phyloP scores from a whole-genome alignment of 2,113 vertebrate species.

The Thinocorus orbignyianus region DNA sequence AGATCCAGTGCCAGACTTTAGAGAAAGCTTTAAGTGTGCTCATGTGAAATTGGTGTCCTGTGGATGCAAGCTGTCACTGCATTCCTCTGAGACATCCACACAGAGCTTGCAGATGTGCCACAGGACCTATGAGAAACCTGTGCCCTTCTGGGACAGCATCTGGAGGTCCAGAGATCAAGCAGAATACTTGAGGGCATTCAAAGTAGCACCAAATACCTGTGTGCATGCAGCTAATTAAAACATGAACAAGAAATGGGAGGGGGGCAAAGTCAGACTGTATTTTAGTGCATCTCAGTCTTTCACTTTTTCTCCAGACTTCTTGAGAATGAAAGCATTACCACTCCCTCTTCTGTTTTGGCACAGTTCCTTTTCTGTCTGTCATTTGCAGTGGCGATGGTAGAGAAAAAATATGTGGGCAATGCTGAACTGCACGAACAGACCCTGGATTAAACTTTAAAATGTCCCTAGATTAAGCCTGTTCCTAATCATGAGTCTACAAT shows the following conservation, averaged over 20 bases:
- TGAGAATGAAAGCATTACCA: not conserved
- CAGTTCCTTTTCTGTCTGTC: not conserved
- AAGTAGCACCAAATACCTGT: not conserved
- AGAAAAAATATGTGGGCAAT: not conserved
- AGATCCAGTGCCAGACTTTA: not conserved
- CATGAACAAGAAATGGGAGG: not conserved
- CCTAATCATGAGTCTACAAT: not conserved
- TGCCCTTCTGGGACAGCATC: not conserved
- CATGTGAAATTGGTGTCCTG: not conserved
- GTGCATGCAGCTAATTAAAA: not conserved
- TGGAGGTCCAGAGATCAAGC: not conserved
- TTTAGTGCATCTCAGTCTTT: not conserved
- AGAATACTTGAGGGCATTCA: not conserved
- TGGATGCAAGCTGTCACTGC: not conserved
- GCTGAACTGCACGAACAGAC: not conserved
- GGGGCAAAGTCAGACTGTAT: not conserved
- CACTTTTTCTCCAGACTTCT: not conserved
- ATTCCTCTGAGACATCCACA: not conserved
- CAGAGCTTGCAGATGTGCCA: rapidly evolving
- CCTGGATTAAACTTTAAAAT: not conserved
- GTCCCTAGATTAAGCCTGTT: not conserved
- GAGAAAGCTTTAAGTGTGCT: not conserved
- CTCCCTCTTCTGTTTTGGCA: not conserved
- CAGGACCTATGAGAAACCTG: rapidly evolving
- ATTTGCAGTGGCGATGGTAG: not conserved